Base-by-base conservation (phyloP, 2,113 vertebrate genomes). In the Ellobius talpinus region DNA sequence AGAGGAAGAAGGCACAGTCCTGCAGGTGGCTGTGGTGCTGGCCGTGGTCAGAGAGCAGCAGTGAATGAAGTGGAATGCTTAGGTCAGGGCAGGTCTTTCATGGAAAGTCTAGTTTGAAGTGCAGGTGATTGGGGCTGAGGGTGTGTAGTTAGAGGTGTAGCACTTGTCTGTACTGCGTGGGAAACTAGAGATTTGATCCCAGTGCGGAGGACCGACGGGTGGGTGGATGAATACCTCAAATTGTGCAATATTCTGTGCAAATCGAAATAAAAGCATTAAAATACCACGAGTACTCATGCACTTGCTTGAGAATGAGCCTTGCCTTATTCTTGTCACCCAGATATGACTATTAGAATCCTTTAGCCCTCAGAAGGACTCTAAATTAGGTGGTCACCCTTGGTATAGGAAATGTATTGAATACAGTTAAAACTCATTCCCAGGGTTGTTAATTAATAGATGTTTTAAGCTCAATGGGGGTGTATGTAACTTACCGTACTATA, bases 1-100 rank as follows among this genome's bases (percentile, higher is more conserved):
- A 65, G 70, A 70, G 29, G 0, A 1, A 39, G 68, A 39, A 82
- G n/a, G 21, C 10, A 6, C 13, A 7, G 2, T 31, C 14, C 23
- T 50, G n/a, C 5, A 6, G 33, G n/a, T 21, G 47, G 4, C 36
- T 16, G 66, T 19, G 14, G 55, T 39, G 2, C 58, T 39, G 8
- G 10, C 0, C 42, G 78, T 78, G 21, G 19, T 93, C 74, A 87
- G 21, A 93, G 72, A 50, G n/a, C 36, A 42, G 65, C 55, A 45
- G 6, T 33, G 68, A 90, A 36, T 23, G 33, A 11, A 0, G 50
- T 55, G 23, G 66, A 17, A 31, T 45, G 19, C 31, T 42, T 17
- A 31, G 39, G 55, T 90, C 17, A n/a, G 24, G 29, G 9, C 81
- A 33, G 23, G 9, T 65, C 23, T 4, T 74, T 26, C n/a, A 36